Evolutionary conservation across 1,140 invertebrate genomes (phyloP), one percentile per base, ranked within the genome.

Genomic region (Eumaeus atala): DNA sequence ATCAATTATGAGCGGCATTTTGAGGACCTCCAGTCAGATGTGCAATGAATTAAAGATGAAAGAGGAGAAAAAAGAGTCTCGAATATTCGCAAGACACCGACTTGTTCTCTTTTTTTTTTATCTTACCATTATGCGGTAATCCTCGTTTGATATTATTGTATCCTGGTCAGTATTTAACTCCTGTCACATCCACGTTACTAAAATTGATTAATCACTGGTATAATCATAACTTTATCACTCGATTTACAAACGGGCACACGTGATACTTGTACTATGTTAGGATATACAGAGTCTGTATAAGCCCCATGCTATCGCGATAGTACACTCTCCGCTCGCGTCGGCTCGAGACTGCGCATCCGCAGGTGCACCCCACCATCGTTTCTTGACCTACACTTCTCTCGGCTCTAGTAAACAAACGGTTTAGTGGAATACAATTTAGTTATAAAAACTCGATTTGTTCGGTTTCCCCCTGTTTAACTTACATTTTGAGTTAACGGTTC

Each of bases 331-430:
- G 48, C 72, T 58, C 54, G 57, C 59, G 77, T 65, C 63, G 64
- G 67, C 63, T 62, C 49, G 68, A 71, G 62, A 85, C 77, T 85
- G 79, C 54, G 69, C 57, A 57, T 64, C 54, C 59, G 63, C 44
- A 37, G 51, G 42, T 50, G 44, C 62, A 66, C 74, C 70, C 74
- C 74, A 62, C 74, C 68, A 70, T 49, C 44, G 61, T 54, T 64
- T 61, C 67, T 70, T 83, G 82, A 85, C 79, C 82, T 78, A 81
- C 76, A 77, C 72, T 53, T 56, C 64, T 59, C 57, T 58, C 70
- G 73, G 61, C 72, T 76, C 69, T 72, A 73, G 82, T 83, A 85
- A 83, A 85, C 80, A 85, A 83, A 82, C 78, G 80, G 82, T 84
- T 85, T 80, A 84, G 61, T 78, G 80, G 80, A 85, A 84, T 81